Evolutionary conservation across 2,888 invertebrate genomes (phyloP), one percentile per base, ranked within the genome.

Genomic region (Hirudinaria manillensis): DNA sequence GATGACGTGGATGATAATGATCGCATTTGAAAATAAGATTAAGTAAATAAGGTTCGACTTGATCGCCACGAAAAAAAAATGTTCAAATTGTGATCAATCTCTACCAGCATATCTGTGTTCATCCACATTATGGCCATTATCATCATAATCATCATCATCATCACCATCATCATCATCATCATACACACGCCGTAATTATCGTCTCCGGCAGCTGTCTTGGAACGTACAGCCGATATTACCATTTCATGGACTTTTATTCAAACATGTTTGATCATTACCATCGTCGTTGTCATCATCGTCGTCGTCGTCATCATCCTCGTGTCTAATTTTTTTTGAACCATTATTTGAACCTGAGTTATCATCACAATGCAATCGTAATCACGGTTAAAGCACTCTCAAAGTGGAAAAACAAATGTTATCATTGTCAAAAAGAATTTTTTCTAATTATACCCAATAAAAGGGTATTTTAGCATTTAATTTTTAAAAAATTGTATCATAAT

Each of bases 301-400:
- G 70, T 75, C 75, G 71, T 70, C 75, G 53, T 70, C 75, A 75
- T 70, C 75, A 76, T 76, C 76, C 74, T 75, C 76, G 56, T 75
- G 72, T 56, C 74, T 72, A 55, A 32, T 72, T 75, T 75, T 72
- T 75, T 75, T 61, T 56, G 32, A 56, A 74, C 34, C 76, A 61
- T 56, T 38, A n/a, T n/a, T n/a, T n/a, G 13, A 10, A 65, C 24
- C 66, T 16, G 10, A 10, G 29, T 65, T 10, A 29, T 24, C 66
- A 65, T 65, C 66, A 65, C 24, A 10, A 24, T 65, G 24, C 24
- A 10, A 24, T 21, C 66, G 29, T 65, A 24, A 65, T 24, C 66
- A 65, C 24, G 16, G 66, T 65, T 24, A 29, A 10, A 13, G 66
- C 24, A 13, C 10, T 65, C 66, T 10, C 10, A 10, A 29, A 65